phyloP scores from a whole-genome alignment of 2,888 invertebrate species.

The Synanthedon formicaeformis region DNA sequence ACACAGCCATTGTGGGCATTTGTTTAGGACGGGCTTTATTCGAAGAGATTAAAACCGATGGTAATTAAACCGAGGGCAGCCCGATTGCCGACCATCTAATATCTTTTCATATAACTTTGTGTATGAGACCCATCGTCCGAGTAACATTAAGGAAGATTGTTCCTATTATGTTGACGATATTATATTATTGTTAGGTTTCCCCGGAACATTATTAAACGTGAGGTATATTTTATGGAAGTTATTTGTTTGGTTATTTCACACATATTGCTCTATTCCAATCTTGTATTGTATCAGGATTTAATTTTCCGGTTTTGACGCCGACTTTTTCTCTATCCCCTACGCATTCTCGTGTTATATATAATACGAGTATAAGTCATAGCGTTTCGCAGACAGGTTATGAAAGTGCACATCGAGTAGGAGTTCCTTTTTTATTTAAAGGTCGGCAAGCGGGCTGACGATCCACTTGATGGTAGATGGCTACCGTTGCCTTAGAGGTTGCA shows the following conservation, averaged over 20 bases:
- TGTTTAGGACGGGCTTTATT: conserved; percentile 27
- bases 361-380: no score
- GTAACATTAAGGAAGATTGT: background rate
- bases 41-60: conserved; percentile 22
- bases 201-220: background rate
- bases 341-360: no score
- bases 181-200: background rate
- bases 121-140: background rate
- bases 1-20: conserved; percentile 17
- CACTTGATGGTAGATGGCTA: no score
- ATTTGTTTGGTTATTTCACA: background rate
- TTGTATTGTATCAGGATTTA: no score
- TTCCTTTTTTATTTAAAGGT: no score
- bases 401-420: no score
- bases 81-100: background rate
- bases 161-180: background rate
- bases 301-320: no score
- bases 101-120: background rate
- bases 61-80: conserved; percentile 10
- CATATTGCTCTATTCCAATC: background rate
- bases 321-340: no score
- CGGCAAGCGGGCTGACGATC: no score
- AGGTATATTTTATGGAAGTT: background rate
- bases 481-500: no score
- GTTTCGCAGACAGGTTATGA: no score